A percentile compares a stretch with the other conserved stretches of the same genome.
These are phyloP conservation scores for Sardina pilchardus DNA, from an alignment of 2,113 vertebrate species.

Conservation along the genomic window DNA sequence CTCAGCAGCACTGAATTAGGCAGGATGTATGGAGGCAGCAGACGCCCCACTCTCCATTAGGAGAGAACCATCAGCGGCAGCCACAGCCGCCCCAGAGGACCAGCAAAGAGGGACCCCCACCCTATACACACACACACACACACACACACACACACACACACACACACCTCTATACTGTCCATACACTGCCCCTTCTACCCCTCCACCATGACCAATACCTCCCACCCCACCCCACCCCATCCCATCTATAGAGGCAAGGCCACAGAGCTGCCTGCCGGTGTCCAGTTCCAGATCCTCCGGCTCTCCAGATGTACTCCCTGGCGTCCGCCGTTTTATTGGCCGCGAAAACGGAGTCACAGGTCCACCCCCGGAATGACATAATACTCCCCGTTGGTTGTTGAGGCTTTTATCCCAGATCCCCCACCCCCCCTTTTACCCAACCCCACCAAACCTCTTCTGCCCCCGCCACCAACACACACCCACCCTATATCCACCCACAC, in stretches of 20 bases:
- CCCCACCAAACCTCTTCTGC: background rate
- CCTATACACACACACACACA: background rate
- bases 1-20: conserved; percentile 17
- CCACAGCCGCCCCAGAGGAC: no score
- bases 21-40: conserved; percentile 31
- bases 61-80: background rate
- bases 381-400: conserved; percentile 57
- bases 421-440: background rate
- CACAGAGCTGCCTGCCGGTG: conserved; percentile 29
- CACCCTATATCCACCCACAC: conserved; percentile 15
- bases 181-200: conserved; percentile 19
- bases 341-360: conserved; percentile 48
- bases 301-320: conserved; percentile 68
- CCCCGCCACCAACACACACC: background rate
- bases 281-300: conserved; percentile 50
- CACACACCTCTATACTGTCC: conserved; percentile 32
- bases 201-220: conserved; percentile 10
- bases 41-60: background rate
- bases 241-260: background rate
- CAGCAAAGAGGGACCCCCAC: no score
- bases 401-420: conserved; percentile 59
- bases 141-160: conserved; percentile 36
- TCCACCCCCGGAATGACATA: conserved; percentile 65
- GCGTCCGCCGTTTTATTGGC: conserved; percentile 46
- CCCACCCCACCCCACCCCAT: background rate